phyloP scores from a whole-genome alignment of 2,113 vertebrate genomes.

The Chloroceryle aenea region DNA sequence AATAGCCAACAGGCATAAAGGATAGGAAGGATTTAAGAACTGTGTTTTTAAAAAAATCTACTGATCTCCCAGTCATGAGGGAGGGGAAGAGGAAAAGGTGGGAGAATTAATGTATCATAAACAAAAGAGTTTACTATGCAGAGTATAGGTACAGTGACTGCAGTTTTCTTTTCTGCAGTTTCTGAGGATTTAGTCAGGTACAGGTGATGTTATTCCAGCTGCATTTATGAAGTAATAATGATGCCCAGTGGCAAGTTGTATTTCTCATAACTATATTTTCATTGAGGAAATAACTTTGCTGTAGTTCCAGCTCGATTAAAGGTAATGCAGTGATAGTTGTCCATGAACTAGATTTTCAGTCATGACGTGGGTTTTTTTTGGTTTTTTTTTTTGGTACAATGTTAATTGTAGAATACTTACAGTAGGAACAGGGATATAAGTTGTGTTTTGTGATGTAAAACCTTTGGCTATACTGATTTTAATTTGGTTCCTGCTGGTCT shows the following conservation, averaged over 20 bases:
- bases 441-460: neutral
- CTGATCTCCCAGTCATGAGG: neutral
- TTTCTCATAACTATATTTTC: neutral
- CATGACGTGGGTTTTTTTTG: too few relatives aligned
- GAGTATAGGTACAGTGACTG: neutral
- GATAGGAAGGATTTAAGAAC: too few relatives aligned
- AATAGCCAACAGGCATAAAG: too few relatives aligned
- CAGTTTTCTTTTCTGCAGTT: neutral
- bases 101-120: accelerated
- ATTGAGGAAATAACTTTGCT: neutral
- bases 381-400: neutral
- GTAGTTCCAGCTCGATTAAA: neutral
- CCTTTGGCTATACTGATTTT: neutral
- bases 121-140: neutral
- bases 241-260: neutral
- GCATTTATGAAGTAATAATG: neutral
- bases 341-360: neutral
- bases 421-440: neutral
- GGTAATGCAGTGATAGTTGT: neutral
- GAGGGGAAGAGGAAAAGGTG: neutral
- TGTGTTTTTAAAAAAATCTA: neutral
- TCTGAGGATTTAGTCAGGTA: neutral
- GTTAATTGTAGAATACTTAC: neutral
- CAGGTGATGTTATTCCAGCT: neutral
- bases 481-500: neutral